phyloP scores from a whole-genome alignment of 2,113 vertebrate species.

The Pangasianodon hypophthalmus region DNA sequence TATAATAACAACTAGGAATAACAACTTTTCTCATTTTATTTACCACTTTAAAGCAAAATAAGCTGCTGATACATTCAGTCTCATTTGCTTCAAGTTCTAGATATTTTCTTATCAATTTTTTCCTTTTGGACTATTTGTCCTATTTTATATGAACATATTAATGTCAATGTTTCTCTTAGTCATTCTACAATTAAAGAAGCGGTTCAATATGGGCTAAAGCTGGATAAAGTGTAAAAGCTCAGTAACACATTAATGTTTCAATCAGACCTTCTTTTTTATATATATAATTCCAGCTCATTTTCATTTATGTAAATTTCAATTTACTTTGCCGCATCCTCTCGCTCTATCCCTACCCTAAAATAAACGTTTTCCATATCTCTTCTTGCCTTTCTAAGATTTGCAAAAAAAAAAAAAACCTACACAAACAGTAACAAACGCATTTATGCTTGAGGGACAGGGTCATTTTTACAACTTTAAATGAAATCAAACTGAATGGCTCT shows the following conservation, averaged over 20 bases:
- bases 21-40: neutral
- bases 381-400: neutral
- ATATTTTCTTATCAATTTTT: neutral
- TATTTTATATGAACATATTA: neutral
- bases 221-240: neutral
- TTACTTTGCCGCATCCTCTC: neutral
- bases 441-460: neutral
- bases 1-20: neutral
- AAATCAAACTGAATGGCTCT: neutral
- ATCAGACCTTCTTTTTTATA: neutral
- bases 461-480: neutral
- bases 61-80: neutral
- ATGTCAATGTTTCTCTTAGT: neutral
- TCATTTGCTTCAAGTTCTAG: neutral
- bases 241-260: neutral
- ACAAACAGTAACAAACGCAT: neutral
- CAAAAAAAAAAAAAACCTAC: neutral
- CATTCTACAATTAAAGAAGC: neutral
- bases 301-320: neutral
- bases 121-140: neutral
- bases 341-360: neutral
- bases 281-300: neutral
- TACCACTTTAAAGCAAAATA: neutral
- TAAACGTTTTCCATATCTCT: neutral
- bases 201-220: neutral